These are phyloP conservation scores for Phania funesta DNA, from an alignment of 2,888 invertebrate species.

Conservation along the genomic window DNA sequence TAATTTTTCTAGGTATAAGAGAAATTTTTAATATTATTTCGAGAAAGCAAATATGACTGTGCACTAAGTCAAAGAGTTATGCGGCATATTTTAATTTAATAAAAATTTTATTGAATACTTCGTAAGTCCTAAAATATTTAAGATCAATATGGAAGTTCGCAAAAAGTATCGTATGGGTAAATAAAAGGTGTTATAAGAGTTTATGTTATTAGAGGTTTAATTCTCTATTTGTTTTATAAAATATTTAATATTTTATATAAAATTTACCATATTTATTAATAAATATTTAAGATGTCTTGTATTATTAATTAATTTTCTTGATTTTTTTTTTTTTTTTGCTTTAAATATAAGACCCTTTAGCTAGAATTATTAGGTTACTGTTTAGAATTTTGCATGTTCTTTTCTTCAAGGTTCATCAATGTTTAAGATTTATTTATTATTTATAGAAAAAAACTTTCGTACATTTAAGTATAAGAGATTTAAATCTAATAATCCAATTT, in stretches of 20 bases:
- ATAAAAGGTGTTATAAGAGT: not conserved
- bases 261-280: not conserved
- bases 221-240: not conserved
- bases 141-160: not conserved
- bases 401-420: not conserved
- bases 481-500: not conserved
- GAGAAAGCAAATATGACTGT: too few species aligned
- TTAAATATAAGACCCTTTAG: not conserved
- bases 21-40: too few species aligned
- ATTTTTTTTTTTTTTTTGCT: not conserved
- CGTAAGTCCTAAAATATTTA: not conserved
- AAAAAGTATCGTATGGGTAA: not conserved
- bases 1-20: too few species aligned
- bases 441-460: not conserved
- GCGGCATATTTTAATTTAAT: too few species aligned
- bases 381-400: not conserved
- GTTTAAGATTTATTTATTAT: not conserved
- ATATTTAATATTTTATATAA: not conserved
- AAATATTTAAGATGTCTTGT: too few species aligned
- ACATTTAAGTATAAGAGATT: not conserved
- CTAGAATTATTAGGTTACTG: not conserved
- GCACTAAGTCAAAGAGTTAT: too few species aligned
- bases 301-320: not conserved
- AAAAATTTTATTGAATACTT: not conserved
- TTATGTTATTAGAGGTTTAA: not conserved